phyloP scores from a whole-genome alignment of 2,113 vertebrate species.

The Crotalus horridus region DNA sequence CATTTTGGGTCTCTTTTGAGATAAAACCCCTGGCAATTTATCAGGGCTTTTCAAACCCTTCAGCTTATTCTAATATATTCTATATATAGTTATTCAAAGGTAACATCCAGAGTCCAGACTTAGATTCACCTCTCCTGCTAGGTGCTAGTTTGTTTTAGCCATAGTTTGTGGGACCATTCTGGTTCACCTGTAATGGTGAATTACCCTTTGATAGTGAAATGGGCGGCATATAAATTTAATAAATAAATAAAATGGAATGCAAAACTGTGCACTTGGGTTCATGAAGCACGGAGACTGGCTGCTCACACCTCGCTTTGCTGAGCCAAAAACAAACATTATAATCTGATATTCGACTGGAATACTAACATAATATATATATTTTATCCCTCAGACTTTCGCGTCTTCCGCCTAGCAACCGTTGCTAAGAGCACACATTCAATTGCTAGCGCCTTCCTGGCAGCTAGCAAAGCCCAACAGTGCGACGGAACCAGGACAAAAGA shows the following conservation, averaged over 20 bases:
- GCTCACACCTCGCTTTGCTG: background rate
- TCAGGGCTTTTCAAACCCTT: background rate
- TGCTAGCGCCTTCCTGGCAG: background rate
- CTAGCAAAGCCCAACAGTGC: background rate
- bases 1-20: background rate
- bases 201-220: background rate
- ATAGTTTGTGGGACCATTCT: background rate
- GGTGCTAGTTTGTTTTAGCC: background rate
- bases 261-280: background rate
- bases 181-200: background rate
- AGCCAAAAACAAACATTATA: background rate
- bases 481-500: background rate
- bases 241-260: background rate
- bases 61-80: background rate
- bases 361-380: background rate
- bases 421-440: background rate
- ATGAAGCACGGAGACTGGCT: background rate
- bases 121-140: background rate
- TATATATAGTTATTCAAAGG: background rate
- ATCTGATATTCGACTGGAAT: background rate
- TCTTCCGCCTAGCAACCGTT: background rate
- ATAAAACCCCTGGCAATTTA: background rate
- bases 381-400: background rate
- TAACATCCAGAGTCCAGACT: background rate
- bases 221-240: background rate